Percentiles rank a stretch among this genome's conserved stretches.
Evolutionary conservation across 2,888 invertebrate species (phyloP).

Genomic region (Limnephilus rhombicus): DNA sequence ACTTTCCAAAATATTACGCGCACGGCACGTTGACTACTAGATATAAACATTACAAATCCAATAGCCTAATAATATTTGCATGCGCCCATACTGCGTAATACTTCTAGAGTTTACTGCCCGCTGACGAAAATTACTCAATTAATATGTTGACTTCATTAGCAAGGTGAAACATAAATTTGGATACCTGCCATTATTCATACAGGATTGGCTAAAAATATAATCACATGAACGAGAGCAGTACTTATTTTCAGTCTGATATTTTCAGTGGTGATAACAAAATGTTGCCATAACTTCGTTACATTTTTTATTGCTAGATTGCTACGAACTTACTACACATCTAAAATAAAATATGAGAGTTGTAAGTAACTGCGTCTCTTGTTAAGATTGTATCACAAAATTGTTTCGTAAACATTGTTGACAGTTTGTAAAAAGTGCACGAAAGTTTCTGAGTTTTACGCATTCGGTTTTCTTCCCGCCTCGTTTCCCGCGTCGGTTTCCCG

Average conservation of each 20-base stretch:
- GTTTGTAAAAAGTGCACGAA: conserved; percentile 10
- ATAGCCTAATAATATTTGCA: conserved; percentile 41
- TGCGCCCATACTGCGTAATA: background rate
- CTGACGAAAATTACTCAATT: conserved; percentile 2
- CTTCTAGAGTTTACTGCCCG: background rate
- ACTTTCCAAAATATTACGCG: conserved; percentile 59
- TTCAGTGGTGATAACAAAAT: background rate
- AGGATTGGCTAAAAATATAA: background rate
- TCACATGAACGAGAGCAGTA: background rate
- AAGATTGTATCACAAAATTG: conserved; percentile 5
- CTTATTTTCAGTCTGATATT: background rate
- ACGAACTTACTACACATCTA: background rate
- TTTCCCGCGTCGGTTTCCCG: conserved; percentile 15
- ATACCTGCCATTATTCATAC: background rate
- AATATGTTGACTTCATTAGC: background rate
- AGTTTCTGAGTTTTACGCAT: conserved; percentile 3
- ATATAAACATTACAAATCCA: background rate
- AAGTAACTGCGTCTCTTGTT: background rate
- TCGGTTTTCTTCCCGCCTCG: background rate
- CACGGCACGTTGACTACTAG: conserved; percentile 50
- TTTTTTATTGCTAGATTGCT: background rate
- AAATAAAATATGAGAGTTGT: background rate
- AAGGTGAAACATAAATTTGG: background rate
- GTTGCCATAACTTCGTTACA: background rate
- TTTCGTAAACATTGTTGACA: conserved; percentile 45